phyloP scores from a whole-genome alignment of 92 coral and sea anemone species.

The Bergia sp. region DNA sequence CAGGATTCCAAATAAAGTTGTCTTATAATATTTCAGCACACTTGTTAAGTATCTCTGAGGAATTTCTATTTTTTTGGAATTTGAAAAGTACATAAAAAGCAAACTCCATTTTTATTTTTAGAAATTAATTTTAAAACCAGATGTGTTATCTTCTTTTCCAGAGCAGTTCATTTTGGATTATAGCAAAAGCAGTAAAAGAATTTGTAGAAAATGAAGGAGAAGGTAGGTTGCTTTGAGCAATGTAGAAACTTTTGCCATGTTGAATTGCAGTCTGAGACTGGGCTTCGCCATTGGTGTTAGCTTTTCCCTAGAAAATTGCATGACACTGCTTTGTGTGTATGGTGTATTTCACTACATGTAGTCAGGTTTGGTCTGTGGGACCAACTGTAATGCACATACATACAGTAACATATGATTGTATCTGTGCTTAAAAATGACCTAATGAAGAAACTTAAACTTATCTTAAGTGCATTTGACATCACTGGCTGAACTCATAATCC shows the following conservation, averaged over 20 bases:
- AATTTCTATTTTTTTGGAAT: no score
- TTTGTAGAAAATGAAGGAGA: constrained; percentile 93
- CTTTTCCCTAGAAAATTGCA: no score
- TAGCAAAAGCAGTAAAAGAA: constrained; percentile 85
- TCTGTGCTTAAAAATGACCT: background rate
- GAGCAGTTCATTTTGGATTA: constrained; percentile 96
- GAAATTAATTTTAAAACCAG: background rate
- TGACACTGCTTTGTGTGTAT: no score
- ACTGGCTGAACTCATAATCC: background rate
- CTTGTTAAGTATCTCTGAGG: no score
- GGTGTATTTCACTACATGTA: no score
- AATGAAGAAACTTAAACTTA: background rate
- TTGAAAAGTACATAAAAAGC: background rate
- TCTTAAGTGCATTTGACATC: background rate
- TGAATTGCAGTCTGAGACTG: no score
- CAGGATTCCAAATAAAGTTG: no score
- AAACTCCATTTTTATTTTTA: background rate
- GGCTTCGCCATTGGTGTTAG: no score
- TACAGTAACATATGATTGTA: background rate
- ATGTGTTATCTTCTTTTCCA: constrained; percentile 19
- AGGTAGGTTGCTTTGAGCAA: constrained; percentile 49
- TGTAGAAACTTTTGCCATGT: no score
- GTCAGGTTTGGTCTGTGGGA: no score
- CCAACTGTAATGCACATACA: no score
- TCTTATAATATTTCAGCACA: no score